A percentile compares a stretch with the other conserved stretches of the same genome.
Evolutionary conservation across 2,797 vertebrate genomes (phyloP).

Genomic region (Eulemur albifrons): DNA sequence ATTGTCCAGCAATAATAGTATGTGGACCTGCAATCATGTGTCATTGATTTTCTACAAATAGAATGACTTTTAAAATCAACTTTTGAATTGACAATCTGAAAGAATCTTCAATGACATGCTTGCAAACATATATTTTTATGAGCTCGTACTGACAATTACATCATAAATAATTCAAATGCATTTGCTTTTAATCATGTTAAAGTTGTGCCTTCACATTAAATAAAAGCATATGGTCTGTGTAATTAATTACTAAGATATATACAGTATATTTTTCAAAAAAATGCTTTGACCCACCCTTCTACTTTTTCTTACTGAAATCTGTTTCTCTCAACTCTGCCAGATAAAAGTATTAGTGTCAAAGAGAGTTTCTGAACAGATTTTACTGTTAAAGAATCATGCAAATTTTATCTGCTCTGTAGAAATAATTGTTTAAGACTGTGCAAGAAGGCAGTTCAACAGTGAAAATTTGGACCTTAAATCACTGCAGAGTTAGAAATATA

Average conservation of each 20-base stretch:
- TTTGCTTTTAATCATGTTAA: slow-evolving; percentile 79
- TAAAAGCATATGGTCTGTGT: slow-evolving; percentile 83
- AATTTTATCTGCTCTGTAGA: neutral
- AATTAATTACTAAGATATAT: slow-evolving; percentile 80
- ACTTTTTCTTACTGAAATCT: slow-evolving; percentile 62
- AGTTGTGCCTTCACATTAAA: slow-evolving; percentile 85
- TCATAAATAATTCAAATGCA: slow-evolving; percentile 75
- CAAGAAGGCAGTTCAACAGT: slow-evolving; percentile 17
- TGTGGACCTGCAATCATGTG: slow-evolving; percentile 50
- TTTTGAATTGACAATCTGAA: slow-evolving; percentile 77
- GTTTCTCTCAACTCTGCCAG: slow-evolving; percentile 59
- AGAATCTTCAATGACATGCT: slow-evolving; percentile 59
- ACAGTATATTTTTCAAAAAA: slow-evolving; percentile 82
- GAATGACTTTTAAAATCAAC: slow-evolving; percentile 68
- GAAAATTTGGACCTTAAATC: neutral
- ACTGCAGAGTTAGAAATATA: slow-evolving; percentile 34
- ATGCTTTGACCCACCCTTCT: slow-evolving; percentile 49
- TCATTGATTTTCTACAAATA: slow-evolving; percentile 73
- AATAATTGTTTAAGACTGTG: slow-evolving; percentile 34
- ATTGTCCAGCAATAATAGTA: slow-evolving; percentile 74
- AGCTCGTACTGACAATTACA: slow-evolving; percentile 73
- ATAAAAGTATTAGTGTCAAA: slow-evolving; percentile 34
- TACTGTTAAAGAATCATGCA: slow-evolving; percentile 57
- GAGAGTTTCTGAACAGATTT: slow-evolving; percentile 25
- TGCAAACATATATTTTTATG: slow-evolving; percentile 83